Evolutionary conservation across 2,888 invertebrate genomes (phyloP).

Genomic region (Xylota sylvarum): DNA sequence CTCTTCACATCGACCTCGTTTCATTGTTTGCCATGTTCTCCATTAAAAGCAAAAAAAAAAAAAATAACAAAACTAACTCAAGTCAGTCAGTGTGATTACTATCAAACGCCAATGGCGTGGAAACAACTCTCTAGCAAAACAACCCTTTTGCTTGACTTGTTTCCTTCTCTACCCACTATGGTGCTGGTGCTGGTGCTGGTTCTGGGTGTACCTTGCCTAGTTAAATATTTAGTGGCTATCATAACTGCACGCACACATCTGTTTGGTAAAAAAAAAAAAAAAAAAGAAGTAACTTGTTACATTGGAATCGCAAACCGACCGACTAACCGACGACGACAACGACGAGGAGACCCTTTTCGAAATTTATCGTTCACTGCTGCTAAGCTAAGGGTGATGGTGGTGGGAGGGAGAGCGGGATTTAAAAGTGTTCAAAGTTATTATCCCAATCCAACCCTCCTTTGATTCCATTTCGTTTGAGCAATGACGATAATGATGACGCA

Average conservation of each 20-base stretch:
- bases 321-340: conserved; percentile 3
- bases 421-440: conserved; percentile 64
- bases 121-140: conserved; percentile 59
- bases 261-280: too few species aligned
- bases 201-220: conserved; percentile 39
- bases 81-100: conserved; percentile 67
- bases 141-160: conserved; percentile 49
- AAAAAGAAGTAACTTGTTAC: conserved; percentile 69
- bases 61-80: conserved; percentile 26
- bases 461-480: conserved; percentile 63
- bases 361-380: conserved; percentile 44
- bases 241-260: conserved; percentile 72
- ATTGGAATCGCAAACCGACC: conserved; percentile 36
- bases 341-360: neutral
- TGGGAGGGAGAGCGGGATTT: conserved; percentile 22
- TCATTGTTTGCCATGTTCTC: conserved; percentile 55
- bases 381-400: neutral
- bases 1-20: conserved; percentile 71
- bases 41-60: conserved; percentile 42
- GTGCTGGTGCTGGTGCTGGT: too few species aligned
- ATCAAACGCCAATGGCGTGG: conserved; percentile 73
- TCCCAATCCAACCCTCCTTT: conserved; percentile 55
- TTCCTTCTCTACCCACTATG: neutral
- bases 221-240: conserved; percentile 74
- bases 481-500: conserved; percentile 76